A percentile compares a stretch with the other conserved stretches of the same genome.
phyloP scores from a whole-genome alignment of 2,888 invertebrate species.

The Zygogramma bicolorata region DNA sequence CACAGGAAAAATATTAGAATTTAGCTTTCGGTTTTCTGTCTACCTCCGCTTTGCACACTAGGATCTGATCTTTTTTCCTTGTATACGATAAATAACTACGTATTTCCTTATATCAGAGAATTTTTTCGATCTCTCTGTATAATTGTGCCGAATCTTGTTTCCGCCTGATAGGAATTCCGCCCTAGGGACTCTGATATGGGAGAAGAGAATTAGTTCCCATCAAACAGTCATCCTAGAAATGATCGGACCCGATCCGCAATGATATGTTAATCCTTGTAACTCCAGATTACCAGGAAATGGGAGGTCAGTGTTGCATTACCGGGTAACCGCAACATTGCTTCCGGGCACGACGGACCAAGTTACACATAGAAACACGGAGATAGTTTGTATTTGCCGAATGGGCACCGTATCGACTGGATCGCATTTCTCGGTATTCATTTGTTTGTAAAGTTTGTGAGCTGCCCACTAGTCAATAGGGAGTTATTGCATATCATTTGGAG shows the following conservation, averaged over 20 bases:
- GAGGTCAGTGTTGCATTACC: slow-evolving; percentile 4
- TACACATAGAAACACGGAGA: neutral
- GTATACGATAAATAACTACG: too few species aligned
- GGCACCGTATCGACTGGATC: neutral
- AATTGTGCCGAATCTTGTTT: neutral
- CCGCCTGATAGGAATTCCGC: neutral
- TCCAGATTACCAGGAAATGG: slow-evolving; percentile 30
- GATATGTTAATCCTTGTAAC: slow-evolving; percentile 32
- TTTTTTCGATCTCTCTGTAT: neutral
- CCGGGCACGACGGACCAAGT: neutral
- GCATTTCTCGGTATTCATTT: neutral
- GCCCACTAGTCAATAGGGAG: too few species aligned
- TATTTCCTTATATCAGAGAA: neutral
- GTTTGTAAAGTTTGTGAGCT: neutral
- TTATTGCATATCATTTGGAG: too few species aligned
- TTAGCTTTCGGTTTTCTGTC: too few species aligned
- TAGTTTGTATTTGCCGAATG: neutral
- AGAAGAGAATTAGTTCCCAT: neutral
- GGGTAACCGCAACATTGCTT: slow-evolving; percentile 4
- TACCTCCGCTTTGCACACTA: too few species aligned
- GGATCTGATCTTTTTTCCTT: too few species aligned
- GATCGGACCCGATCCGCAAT: slow-evolving; percentile 18
- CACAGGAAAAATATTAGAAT: too few species aligned
- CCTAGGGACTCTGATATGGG: neutral
- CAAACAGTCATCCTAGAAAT: slow-evolving; percentile 7